phyloP scores from a whole-genome alignment of 2,797 vertebrate genomes.

The Melanotaenia maccullochi region DNA sequence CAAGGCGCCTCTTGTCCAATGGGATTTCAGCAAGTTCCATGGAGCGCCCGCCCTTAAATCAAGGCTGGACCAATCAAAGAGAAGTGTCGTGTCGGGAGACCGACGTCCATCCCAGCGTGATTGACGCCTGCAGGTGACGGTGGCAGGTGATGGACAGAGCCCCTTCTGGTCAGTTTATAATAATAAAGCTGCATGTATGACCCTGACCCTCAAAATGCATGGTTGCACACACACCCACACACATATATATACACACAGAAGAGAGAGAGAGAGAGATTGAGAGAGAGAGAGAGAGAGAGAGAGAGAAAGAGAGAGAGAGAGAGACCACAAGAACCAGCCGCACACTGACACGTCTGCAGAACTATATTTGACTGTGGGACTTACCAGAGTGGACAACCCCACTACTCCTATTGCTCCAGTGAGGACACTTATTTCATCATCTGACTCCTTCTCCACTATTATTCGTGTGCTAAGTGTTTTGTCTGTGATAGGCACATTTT shows the following conservation, averaged over 20 bases:
- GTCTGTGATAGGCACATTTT: constrained; percentile 12
- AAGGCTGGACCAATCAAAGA: constrained; percentile 63
- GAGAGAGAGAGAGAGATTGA: constrained; percentile 3
- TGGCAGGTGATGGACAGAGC: constrained; percentile 61
- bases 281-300: constrained; percentile 38
- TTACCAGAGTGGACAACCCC: constrained; percentile 74
- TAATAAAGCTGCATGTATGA: constrained; percentile 63
- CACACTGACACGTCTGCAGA: constrained; percentile 81
- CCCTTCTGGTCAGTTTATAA: constrained; percentile 40
- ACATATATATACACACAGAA: constrained; percentile 57
- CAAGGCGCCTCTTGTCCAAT: constrained; percentile 64
- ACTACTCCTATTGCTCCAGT: constrained; percentile 51
- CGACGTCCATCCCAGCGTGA: constrained; percentile 60
- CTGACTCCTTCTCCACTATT: constrained; percentile 38
- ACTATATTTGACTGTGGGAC: constrained; percentile 80
- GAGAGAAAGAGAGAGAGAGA: constrained; percentile 1
- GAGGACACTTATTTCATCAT: constrained; percentile 64
- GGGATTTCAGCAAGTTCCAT: constrained; percentile 29
- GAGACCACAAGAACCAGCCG: constrained; percentile 66
- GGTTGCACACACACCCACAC: constrained; percentile 19
- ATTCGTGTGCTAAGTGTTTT: constrained; percentile 36
- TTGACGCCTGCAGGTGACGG: constrained; percentile 81
- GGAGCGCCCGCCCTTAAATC: constrained; percentile 51
- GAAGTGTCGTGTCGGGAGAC: constrained; percentile 55
- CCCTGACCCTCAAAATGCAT: constrained; percentile 35